A percentile compares a stretch with the other conserved stretches of the same genome.
Evolutionary conservation across 2,113 vertebrate genomes (phyloP).

Genomic region (Mirza zaza): DNA sequence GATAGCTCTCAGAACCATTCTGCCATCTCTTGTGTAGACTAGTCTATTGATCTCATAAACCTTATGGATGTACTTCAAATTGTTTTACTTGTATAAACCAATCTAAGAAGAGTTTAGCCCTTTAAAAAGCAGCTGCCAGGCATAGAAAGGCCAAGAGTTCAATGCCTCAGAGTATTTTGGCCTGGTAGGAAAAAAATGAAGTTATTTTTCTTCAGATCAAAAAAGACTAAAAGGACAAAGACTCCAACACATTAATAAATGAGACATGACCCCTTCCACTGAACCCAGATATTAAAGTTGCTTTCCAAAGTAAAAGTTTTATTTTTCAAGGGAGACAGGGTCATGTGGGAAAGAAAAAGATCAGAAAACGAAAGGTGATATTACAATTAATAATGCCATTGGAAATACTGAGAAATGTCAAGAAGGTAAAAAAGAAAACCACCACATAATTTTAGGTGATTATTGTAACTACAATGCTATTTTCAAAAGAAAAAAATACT

Average conservation of each 20-base stretch:
- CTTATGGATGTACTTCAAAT: conserved; percentile 71
- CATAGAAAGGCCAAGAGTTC: conserved; percentile 75
- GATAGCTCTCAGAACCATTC: conserved; percentile 25
- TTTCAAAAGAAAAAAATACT: conserved; percentile 43
- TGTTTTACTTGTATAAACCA: conserved; percentile 77
- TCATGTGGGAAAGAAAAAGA: conserved; percentile 59
- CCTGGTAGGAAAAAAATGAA: conserved; percentile 72
- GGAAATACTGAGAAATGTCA: conserved; percentile 49
- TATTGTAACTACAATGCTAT: neutral
- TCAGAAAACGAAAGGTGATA: conserved; percentile 66
- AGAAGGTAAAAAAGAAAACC: conserved; percentile 56
- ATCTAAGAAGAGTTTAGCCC: conserved; percentile 70
- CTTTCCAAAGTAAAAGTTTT: conserved; percentile 71
- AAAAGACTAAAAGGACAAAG: conserved; percentile 78
- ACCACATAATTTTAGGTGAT: conserved; percentile 54
- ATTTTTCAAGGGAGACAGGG: conserved; percentile 72
- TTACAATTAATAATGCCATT: conserved; percentile 67
- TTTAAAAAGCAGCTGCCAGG: conserved; percentile 66
- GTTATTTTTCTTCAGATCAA: conserved; percentile 79
- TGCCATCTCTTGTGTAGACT: conserved; percentile 55
- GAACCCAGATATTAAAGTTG: conserved; percentile 79
- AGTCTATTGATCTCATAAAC: conserved; percentile 74
- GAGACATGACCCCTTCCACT: conserved; percentile 76
- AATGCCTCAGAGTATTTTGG: conserved; percentile 70
- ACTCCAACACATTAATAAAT: conserved; percentile 78